Base-by-base conservation (phyloP, 92 coral and sea anemone species). In the Palythoa caribaeorum region DNA sequence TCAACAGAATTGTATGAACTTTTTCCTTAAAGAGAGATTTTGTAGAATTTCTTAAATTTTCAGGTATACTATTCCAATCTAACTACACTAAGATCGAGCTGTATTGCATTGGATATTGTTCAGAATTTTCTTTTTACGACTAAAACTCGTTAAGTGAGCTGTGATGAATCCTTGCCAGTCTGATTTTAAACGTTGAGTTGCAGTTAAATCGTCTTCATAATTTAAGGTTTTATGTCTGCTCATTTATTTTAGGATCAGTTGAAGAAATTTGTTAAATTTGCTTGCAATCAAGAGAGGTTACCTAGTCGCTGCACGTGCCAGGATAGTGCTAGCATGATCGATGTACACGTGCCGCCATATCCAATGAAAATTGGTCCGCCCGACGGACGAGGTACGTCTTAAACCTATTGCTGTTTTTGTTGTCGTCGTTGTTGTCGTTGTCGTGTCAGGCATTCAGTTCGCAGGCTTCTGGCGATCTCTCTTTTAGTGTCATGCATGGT, bases 351-450 rank as follows among this genome's bases (percentile, higher is more conserved):
- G 53, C 99, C 99, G 21, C 99, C 99, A 1, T 97, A 97, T 87
- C 99, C 99, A 13, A 97, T 97, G 99, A 97, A 97, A 86, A 97
- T 97, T 35, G 99, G 99, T n/a, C 99, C 99, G 12, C 98, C 99
- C 9, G 99, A 95, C 73, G 99, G 98, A 11, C 90, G 98, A 90
- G 99, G 99, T 97, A 77, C 47, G 91, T 83, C 73, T 54, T 6
- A 9, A 21, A 6, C 16, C 74, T 8, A 0, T 21, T 54, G 21
- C 8, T 62, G 2, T 15, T n/a, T 3, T 62, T 4, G 70, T 7
- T 6, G 50, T 44, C 7, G 48, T 6, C 48, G 48, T 44, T 44
- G 48, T 44, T 44, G 6, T 44, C 6, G 50, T 44, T 28, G 28
- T 44, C 50, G 50, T 8, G 7, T 2, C 50, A 44, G 50, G 50